phyloP scores from a whole-genome alignment of 2,113 vertebrate genomes.

The Nannobrachium achirus region DNA sequence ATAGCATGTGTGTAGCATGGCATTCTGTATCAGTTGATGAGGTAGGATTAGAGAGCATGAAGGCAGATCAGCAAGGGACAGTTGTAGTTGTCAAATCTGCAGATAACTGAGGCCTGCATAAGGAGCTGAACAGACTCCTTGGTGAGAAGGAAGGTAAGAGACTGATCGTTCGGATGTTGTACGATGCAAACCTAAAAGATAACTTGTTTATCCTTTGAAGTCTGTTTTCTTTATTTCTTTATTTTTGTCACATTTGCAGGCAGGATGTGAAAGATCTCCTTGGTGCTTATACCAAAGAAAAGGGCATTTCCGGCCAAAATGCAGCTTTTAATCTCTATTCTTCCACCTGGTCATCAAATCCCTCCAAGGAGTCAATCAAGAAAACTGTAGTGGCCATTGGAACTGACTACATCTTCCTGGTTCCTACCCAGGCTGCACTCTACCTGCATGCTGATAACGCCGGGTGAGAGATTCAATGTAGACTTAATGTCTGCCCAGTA shows the following conservation, averaged over 20 bases:
- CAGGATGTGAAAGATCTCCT: slow-evolving; percentile 67
- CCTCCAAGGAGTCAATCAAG: slow-evolving; percentile 74
- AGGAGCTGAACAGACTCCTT: too few species aligned
- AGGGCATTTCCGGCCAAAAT: slow-evolving; percentile 61
- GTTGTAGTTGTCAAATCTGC: too few species aligned
- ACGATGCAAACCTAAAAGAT: too few species aligned
- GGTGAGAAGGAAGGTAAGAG: too few species aligned
- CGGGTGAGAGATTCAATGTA: slow-evolving; percentile 67
- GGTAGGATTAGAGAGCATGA: too few species aligned
- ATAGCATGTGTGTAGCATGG: too few species aligned
- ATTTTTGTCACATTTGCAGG: slow-evolving; percentile 57
- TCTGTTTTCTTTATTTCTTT: not conserved
- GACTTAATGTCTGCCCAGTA: too few species aligned
- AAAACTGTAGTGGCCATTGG: slow-evolving; percentile 77
- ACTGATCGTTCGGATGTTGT: too few species aligned
- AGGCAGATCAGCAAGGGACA: too few species aligned
- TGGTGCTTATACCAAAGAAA: slow-evolving; percentile 64
- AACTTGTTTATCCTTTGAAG: too few species aligned
- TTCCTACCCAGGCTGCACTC: slow-evolving; percentile 77
- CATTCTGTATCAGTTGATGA: too few species aligned
- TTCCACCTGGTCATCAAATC: slow-evolving; percentile 57
- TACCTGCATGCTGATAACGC: slow-evolving; percentile 76
- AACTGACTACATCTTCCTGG: slow-evolving; percentile 84
- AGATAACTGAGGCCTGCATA: too few species aligned
- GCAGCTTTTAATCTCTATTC: slow-evolving; percentile 76